Evolutionary conservation across 2,113 vertebrate genomes (phyloP).

Genomic region (Lampris incognitus): DNA sequence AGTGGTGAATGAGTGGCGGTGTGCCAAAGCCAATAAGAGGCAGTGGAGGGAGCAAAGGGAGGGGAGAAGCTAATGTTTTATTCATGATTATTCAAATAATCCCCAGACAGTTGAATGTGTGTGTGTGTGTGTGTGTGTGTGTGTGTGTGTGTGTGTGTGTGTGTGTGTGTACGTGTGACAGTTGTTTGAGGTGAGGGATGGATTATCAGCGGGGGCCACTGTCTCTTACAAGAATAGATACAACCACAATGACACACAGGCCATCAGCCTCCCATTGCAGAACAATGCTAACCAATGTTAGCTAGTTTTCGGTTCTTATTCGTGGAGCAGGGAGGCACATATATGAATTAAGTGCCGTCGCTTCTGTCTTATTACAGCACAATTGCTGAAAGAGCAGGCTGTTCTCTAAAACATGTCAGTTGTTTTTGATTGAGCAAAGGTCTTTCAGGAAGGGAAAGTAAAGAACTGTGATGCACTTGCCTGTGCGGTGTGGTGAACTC

Average conservation of each 20-base stretch:
- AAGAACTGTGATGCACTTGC: too few species aligned
- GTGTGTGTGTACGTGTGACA: constrained; percentile 35
- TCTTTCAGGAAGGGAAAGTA: too few species aligned
- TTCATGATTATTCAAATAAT: constrained; percentile 85
- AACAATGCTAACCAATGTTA: too few species aligned
- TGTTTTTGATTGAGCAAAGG: too few species aligned
- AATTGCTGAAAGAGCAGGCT: too few species aligned
- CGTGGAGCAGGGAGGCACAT: not conserved
- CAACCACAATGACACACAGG: not conserved
- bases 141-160: constrained; percentile 42
- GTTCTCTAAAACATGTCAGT: too few species aligned
- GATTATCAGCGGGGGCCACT: constrained; percentile 19
- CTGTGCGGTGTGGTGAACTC: too few species aligned
- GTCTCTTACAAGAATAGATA: not conserved
- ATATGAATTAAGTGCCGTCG: too few species aligned
- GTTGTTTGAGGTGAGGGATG: constrained; percentile 44
- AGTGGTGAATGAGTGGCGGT: constrained; percentile 77
- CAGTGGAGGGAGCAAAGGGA: constrained; percentile 75
- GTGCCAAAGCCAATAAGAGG: constrained; percentile 86
- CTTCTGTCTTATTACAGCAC: too few species aligned
- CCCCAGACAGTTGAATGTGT: constrained; percentile 75
- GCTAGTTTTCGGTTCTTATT: too few species aligned
- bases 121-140: constrained; percentile 69
- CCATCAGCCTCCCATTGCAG: not conserved
- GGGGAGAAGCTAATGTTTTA: constrained; percentile 84